Evolutionary conservation across 2,888 invertebrate genomes (phyloP), one percentile per base, ranked within the genome.

Genomic region (Chironomus tentans): DNA sequence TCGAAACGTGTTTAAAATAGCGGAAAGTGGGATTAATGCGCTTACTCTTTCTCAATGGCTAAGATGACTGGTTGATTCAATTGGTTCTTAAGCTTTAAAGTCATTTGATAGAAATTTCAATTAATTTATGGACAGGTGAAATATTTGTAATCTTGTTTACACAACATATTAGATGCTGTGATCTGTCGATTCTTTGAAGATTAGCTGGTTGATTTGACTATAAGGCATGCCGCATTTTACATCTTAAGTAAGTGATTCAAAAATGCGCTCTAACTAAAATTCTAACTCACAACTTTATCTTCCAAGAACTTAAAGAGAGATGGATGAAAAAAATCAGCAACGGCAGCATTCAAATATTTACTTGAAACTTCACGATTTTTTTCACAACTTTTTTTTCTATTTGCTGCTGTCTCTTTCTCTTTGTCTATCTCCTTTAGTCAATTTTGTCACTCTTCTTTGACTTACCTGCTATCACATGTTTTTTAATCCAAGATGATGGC

Each of bases 351-450:
- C 56, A 71, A 71, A 71, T 71, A 71, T 71, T 71, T 71, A 46
- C 71, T 71, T 18, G 70, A 70, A 47, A 70, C 70, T 70, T 70
- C 70, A 70, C 70, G 70, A 70, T 48, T 70, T 70, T 56, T 70
- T 70, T 46, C 70, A 70, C 70, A 70, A 70, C 70, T 70, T 69
- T 28, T 69, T 69, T 46, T 46, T 69, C 24, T n/a, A 21, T 28
- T 68, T 38, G 22, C 15, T 65, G 18, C 22, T 46, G 18, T 70
- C 68, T 70, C 48, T 68, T 15, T 46, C 46, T 15, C 18, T 68
- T 46, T 38, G 38, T 38, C 38, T 38, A 38, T 38, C 38, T 38
- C 38, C 38, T 38, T 10, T 38, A 38, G 38, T 38, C 38, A 38
- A 38, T 10, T 38, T 38, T 38, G 38, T 38, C 38, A 38, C 56